Evolutionary conservation across 2,888 invertebrate genomes (phyloP), one percentile per base, ranked within the genome.

Genomic region (Taenaris catops): DNA sequence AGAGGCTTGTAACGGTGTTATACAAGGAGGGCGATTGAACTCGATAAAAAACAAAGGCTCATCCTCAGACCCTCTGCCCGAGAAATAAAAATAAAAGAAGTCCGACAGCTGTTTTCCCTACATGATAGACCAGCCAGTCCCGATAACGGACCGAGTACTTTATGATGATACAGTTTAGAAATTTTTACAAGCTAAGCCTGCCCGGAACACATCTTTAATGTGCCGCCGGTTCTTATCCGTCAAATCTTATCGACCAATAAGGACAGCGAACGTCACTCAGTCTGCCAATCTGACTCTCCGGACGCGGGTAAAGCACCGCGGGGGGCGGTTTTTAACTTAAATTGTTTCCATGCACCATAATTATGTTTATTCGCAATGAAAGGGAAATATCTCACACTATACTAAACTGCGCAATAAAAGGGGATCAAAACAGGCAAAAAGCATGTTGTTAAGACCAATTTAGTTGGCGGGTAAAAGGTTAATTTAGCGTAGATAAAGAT

Each of bases 221-320:
- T 74, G 63, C 74, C 79, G 79, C 74, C 60, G 63, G 55, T 52
- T 62, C 63, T 80, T 83, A 83, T 81, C 83, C 66, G 73, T 76
- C 74, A 74, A 68, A 84, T 86, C 84, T 84, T 75, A 84, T 86
- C 84, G 73, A 71, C 80, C 81, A 75, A 80, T 81, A 80, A 72
- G 83, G 83, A 81, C 79, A 67, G 83, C 71, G 64, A 58, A 79
- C 83, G 86, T 86, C 84, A 84, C 80, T 84, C 86, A 78, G 63
- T 71, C 73, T 76, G 83, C 79, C 79, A 76, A 83, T 83, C 80
- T 66, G 70, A 67, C 60, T 55, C 56, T 41, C 58, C 48, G 50
- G 52, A 44, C 58, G 70, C 75, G 62, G 63, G 69, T 63, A 65
- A 49, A 7, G 60, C 81, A 48, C 81, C 58, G 69, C 83, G 72